Conservation (phyloP, 64 coral and sea anemone species). For the Actinia tenebrosa region DNA sequence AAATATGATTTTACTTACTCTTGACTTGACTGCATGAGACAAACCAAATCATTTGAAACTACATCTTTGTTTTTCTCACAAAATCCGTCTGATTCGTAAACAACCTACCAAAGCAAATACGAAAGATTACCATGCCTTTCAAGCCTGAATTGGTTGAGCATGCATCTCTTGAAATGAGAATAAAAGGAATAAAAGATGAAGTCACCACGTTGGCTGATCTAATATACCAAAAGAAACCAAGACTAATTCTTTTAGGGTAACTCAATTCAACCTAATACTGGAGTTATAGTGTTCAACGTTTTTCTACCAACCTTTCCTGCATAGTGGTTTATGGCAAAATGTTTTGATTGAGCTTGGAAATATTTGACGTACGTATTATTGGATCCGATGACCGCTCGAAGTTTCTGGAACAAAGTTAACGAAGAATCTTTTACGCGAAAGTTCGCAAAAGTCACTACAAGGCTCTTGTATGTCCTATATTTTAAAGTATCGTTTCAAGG, state of each 20-base stretch:
- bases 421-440: too few relatives aligned
- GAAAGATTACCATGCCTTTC: not conserved
- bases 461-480: too few relatives aligned
- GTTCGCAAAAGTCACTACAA: too few relatives aligned
- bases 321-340: slow-evolving; percentile 86
- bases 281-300: too few relatives aligned
- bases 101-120: slow-evolving; percentile 38
- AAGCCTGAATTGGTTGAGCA: too few relatives aligned
- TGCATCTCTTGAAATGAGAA: too few relatives aligned
- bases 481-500: too few relatives aligned
- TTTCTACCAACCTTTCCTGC: slow-evolving; percentile 82
- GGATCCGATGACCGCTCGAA: slow-evolving; percentile 80
- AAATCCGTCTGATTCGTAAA: slow-evolving; percentile 81
- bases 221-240: too few relatives aligned
- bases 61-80: slow-evolving; percentile 96
- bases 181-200: too few relatives aligned
- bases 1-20: slow-evolving; percentile 46
- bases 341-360: slow-evolving; percentile 80
- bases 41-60: slow-evolving; percentile 79
- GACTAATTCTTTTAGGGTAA: not conserved
- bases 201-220: too few relatives aligned
- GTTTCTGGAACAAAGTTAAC: slow-evolving; percentile 48
- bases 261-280: too few relatives aligned
- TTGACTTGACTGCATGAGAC: slow-evolving; percentile 81
- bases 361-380: slow-evolving; percentile 55